Percentiles rank a stretch among this genome's conserved stretches.
Evolutionary conservation across 1,140 invertebrate species (phyloP).

Genomic region (Calephelis nemesis): DNA sequence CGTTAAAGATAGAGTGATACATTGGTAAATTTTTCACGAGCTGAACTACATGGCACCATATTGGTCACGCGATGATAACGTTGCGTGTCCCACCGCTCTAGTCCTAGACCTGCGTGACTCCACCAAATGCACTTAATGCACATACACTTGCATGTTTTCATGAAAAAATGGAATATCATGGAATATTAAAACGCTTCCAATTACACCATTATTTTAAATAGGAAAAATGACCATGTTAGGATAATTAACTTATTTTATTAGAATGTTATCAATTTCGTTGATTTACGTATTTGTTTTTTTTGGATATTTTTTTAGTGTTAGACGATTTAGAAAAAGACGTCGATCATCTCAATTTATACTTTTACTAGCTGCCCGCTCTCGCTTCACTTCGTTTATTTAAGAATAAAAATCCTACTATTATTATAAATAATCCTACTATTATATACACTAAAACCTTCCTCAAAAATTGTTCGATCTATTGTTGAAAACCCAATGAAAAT

Average conservation of each 20-base stretch:
- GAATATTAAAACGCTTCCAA: slow-evolving; percentile 6
- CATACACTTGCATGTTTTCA: slow-evolving; percentile 25
- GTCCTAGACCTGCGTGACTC: slow-evolving; percentile 23
- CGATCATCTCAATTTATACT: no score
- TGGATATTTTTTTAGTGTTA: no score
- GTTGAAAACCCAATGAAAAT: no score
- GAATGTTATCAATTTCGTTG: no score
- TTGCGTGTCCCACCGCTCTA: slow-evolving; percentile 21
- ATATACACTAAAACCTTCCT: no score
- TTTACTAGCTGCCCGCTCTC: no score
- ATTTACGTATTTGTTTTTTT: no score
- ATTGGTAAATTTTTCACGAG: slow-evolving; percentile 21
- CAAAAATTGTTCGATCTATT: no score
- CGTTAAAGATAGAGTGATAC: background rate
- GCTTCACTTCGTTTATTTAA: no score
- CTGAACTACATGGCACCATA: slow-evolving; percentile 18
- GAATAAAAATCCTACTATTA: no score
- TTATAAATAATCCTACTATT: no score
- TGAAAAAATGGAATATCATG: slow-evolving; percentile 18
- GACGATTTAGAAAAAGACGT: no score
- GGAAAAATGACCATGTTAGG: background rate
- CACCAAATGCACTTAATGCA: slow-evolving; percentile 25
- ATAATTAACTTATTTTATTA: background rate
- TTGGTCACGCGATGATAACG: slow-evolving; percentile 18
- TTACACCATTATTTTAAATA: slow-evolving; percentile 11